These are phyloP conservation scores for Altica lythri DNA, from an alignment of 2,888 invertebrate species.

Conservation along the genomic window DNA sequence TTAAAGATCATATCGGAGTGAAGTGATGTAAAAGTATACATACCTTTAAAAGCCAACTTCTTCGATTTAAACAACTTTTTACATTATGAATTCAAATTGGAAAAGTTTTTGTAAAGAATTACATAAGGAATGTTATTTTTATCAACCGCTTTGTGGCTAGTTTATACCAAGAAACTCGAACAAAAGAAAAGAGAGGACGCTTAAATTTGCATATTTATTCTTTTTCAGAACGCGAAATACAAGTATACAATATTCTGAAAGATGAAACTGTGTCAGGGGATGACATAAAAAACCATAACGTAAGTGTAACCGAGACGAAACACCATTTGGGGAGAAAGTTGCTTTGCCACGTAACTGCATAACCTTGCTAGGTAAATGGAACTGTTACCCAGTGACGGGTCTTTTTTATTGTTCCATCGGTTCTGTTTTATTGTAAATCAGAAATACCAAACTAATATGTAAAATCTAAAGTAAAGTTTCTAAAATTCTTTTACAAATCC, in stretches of 20 bases:
- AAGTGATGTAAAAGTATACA: slow-evolving; percentile 22
- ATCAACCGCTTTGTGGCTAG: slow-evolving; percentile 35
- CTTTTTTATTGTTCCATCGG: too few species aligned
- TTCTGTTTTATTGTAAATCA: too few species aligned
- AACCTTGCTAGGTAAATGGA: slow-evolving; percentile 10
- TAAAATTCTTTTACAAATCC: too few species aligned
- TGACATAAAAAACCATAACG: slow-evolving; percentile 30
- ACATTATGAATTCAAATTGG: slow-evolving; percentile 37
- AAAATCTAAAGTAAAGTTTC: too few species aligned
- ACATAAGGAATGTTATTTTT: slow-evolving; percentile 35
- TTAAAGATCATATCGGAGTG: slow-evolving; percentile 24
- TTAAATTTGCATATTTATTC: slow-evolving; percentile 31
- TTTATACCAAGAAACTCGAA: slow-evolving; percentile 26
- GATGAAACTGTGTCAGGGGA: slow-evolving; percentile 32
- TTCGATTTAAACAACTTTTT: slow-evolving; percentile 25
- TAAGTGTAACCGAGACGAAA: slow-evolving; percentile 24
- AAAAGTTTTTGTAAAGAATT: slow-evolving; percentile 32
- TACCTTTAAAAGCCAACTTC: slow-evolving; percentile 20
- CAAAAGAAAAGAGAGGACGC: slow-evolving; percentile 27
- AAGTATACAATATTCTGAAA: slow-evolving; percentile 32
- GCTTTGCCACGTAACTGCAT: slow-evolving; percentile 17
- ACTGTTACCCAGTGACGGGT: slow-evolving; percentile 17
- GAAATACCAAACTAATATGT: too few species aligned
- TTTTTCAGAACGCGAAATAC: slow-evolving; percentile 29
- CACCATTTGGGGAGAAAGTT: slow-evolving; percentile 22